Evolutionary conservation across 1,140 invertebrate species (phyloP), one percentile per base, ranked within the genome.

Genomic region (Nomia melanderi): DNA sequence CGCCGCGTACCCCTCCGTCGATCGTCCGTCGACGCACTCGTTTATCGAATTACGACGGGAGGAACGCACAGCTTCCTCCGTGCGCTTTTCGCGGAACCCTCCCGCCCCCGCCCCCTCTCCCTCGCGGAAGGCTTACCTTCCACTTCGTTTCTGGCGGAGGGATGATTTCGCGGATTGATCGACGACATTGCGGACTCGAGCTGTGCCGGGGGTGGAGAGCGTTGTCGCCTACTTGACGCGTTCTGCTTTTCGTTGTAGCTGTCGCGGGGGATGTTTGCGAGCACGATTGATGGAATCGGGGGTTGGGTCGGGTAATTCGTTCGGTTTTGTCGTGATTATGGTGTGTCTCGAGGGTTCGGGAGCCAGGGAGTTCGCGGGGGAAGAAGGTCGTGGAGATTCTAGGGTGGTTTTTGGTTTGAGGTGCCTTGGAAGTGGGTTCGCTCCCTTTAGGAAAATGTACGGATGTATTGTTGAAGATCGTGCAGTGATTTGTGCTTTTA

Each of bases 1-100:
- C 33, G 59, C 29, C 20, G 39, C 56, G 27, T 20, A 76, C 54
- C 70, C 83, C 83, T 76, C 75, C 75, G 41, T 72, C 71, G 69
- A 77, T 83, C 78, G 77, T 77, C 84, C 78, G 77, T 77, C 77
- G 78, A 85, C 84, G 82, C 78, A 86, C 86, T 87, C 86, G 85
- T 87, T 88, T 83, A 89, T 90, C 88, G 87, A 90, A 87, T 90
- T 91, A 87, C 85, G 63, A 80, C 70, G 66, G 74, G 53, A 79
- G 73, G 81, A 81, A 83, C 69, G 79, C 80, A 78, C 79, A 1
- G 41, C 82, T 82, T 77, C 63, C 63, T 79, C 79, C 50, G 20
- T 64, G 78, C 75, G 79, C 82, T 85, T 78, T 60, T 20, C 73
- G 59, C 12, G 25, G 41, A 25, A 23, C 66, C 41, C 11, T 39